Percentiles rank a stretch among this genome's conserved stretches.
These are phyloP conservation scores for Rhagonycha fulva DNA, from an alignment of 2,888 invertebrate species.

Conservation along the genomic window DNA sequence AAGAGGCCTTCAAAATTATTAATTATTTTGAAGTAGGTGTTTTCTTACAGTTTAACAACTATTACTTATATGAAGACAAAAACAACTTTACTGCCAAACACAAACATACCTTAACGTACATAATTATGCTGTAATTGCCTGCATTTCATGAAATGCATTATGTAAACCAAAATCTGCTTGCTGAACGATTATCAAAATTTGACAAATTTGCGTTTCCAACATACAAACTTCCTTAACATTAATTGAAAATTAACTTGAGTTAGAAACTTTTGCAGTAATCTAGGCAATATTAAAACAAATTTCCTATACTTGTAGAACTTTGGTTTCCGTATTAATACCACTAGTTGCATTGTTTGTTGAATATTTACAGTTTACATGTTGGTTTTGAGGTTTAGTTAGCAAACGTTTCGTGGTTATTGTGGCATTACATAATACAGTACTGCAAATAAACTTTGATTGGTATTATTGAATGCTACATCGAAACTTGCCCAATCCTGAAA, in stretches of 20 bases:
- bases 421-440: slow-evolving; percentile 20
- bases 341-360: slow-evolving; percentile 16
- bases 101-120: background rate
- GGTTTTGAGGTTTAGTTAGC: slow-evolving; percentile 24
- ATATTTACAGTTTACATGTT: slow-evolving; percentile 22
- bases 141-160: background rate
- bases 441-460: slow-evolving; percentile 19
- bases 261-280: background rate
- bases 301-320: background rate
- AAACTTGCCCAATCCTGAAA: background rate
- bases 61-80: background rate
- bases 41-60: too few species aligned
- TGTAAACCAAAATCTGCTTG: background rate
- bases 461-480: slow-evolving; percentile 13
- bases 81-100: background rate
- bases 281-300: background rate
- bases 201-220: background rate
- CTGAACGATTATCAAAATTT: background rate
- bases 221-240: background rate
- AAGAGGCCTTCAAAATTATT: too few species aligned
- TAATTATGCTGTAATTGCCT: background rate
- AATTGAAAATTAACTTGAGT: background rate
- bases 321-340: slow-evolving; percentile 3
- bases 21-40: too few species aligned
- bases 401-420: slow-evolving; percentile 21